A percentile compares a stretch with the other conserved stretches of the same genome.
phyloP scores from a whole-genome alignment of 2,113 vertebrate genomes.

The Calonectris borealis region DNA sequence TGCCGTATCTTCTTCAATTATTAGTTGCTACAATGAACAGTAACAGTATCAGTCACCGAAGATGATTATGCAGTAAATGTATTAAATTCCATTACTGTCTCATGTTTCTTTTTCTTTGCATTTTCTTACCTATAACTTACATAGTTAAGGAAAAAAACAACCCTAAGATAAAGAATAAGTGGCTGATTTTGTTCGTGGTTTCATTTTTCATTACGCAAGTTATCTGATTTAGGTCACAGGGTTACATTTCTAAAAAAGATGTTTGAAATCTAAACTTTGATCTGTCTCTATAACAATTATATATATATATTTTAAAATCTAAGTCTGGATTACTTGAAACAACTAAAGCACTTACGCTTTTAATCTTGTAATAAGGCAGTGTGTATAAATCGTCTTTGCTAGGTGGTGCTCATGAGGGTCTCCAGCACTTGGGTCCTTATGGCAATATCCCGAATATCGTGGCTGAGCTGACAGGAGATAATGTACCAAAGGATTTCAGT shows the following conservation, averaged over 20 bases:
- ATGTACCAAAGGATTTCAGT: slow-evolving; percentile 92
- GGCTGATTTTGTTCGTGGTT: not conserved
- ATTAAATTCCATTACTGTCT: not conserved
- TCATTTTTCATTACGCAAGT: not conserved
- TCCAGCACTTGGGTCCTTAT: slow-evolving; percentile 96
- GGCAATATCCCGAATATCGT: slow-evolving; percentile 98
- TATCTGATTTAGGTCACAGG: not conserved
- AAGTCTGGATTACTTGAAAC: not conserved
- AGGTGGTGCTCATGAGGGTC: slow-evolving; percentile 96
- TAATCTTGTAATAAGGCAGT: not conserved
- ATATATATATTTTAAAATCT: not conserved
- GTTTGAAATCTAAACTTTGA: not conserved
- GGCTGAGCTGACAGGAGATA: slow-evolving; percentile 94
- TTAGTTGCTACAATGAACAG: not conserved
- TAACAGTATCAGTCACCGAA: not conserved
- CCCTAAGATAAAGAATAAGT: not conserved
- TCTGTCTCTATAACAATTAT: not conserved
- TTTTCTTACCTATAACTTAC: not conserved
- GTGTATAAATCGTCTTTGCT: slow-evolving; percentile 18
- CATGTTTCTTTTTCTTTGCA: not conserved
- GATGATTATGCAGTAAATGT: not conserved
- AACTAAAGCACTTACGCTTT: not conserved
- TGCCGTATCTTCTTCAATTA: not conserved
- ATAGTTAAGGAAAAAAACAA: not conserved
- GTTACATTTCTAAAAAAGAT: not conserved